Evolutionary conservation across 1,140 invertebrate species (phyloP), one percentile per base, ranked within the genome.

Genomic region (Scylla paramamosain): DNA sequence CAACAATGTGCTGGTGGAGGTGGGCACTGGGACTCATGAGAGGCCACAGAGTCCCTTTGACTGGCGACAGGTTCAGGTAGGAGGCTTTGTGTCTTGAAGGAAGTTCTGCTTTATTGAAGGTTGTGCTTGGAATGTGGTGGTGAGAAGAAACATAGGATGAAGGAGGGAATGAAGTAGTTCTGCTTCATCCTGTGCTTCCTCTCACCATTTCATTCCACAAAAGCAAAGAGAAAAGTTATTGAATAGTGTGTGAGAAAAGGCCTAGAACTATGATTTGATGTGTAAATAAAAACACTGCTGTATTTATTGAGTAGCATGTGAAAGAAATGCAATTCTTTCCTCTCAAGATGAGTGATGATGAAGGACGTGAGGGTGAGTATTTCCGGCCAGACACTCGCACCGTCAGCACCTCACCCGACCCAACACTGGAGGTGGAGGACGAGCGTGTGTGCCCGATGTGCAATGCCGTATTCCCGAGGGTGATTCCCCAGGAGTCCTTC

Each of bases 371-470:
- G 10, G 89, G 67, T 89, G 93, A 93, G 16, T 16, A 14, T 0
- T 20, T 45, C 39, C 45, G 90, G 46, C 93, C 95, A 12, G 88
- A 94, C 20, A 91, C 93, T 25, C 95, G 93, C n/a, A 95, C 94
- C 28, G 90, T 95, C 16, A 95, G 95, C 32, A 91, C 96, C 32
- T 94, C 94, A 77, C 94, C 94, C 4, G 94, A 89, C 28, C 91
- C 95, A 25, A 25, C 92, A 8, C 88, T 95, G n/a, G 88, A 95
- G 29, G 96, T 94, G 32, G 96, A 96, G 16, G 96, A 96, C 16
- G 95, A 96, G 8, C 92, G 96, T 10, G 96, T 96, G n/a, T 96
- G 96, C 91, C 96, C 96, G 14, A 96, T 96, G 95, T 96, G 96
- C 77, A 95, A 96, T 87, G 94, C 94, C 10, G 94, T 95, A 4